phyloP scores from a whole-genome alignment of 2,888 invertebrate genomes.

The Blastobasis lacticolella region DNA sequence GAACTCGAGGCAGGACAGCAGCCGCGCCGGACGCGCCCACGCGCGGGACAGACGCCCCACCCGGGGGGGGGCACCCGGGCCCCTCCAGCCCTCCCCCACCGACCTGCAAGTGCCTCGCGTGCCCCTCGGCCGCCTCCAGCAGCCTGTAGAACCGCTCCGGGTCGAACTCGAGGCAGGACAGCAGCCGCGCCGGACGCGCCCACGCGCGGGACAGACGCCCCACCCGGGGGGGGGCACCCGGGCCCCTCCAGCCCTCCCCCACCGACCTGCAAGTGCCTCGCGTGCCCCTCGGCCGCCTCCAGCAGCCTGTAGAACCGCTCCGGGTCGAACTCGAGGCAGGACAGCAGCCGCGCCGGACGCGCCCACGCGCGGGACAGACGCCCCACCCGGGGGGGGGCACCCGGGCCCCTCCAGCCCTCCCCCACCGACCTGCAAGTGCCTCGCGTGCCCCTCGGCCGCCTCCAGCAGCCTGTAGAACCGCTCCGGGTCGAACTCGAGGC shows the following conservation, averaged over 20 bases:
- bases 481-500: conserved; percentile 99
- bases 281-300: conserved; percentile 96
- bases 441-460: conserved; percentile 95
- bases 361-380: conserved; percentile 95
- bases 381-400: conserved; percentile 93
- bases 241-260: no score
- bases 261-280: conserved; percentile 75
- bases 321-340: conserved; percentile 99
- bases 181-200: conserved; percentile 94
- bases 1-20: conserved; percentile 98
- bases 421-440: conserved; percentile 70
- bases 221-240: no score
- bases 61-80: no score
- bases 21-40: conserved; percentile 95
- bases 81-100: no score
- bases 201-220: conserved; percentile 95
- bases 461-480: conserved; percentile 97
- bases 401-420: no score
- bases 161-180: conserved; percentile 99
- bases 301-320: conserved; percentile 98
- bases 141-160: conserved; percentile 98
- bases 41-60: conserved; percentile 94
- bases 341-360: conserved; percentile 94
- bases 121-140: conserved; percentile 96
- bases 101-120: conserved; percentile 80